Evolutionary conservation across 2,888 invertebrate genomes (phyloP).

Genomic region (Eupithecia abbreviata): DNA sequence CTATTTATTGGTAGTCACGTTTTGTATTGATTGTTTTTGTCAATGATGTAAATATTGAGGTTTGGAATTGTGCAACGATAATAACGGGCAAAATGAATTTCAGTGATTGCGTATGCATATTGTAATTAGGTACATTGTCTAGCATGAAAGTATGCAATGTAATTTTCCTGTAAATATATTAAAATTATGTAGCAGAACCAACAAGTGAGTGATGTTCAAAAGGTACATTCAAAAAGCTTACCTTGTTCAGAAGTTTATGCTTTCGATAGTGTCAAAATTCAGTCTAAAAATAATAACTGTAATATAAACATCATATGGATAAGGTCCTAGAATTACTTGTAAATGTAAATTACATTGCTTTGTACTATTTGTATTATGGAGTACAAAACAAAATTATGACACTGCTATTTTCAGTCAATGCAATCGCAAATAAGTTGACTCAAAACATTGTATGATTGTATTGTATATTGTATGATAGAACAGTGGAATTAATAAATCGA

Average conservation of each 20-base stretch:
- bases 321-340: slow-evolving; percentile 33
- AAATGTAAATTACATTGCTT: slow-evolving; percentile 36
- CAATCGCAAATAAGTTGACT: slow-evolving; percentile 24
- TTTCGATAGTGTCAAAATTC: slow-evolving; percentile 28
- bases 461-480: slow-evolving; percentile 18
- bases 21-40: slow-evolving; percentile 22
- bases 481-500: slow-evolving; percentile 33
- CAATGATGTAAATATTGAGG: slow-evolving; percentile 25
- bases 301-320: slow-evolving; percentile 21
- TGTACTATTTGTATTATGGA: slow-evolving; percentile 46
- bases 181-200: neutral
- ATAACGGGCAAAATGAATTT: slow-evolving; percentile 26
- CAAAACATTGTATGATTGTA: slow-evolving; percentile 33
- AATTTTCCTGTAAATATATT: slow-evolving; percentile 28
- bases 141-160: slow-evolving; percentile 19
- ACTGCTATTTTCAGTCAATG: slow-evolving; percentile 27
- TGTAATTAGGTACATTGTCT: slow-evolving; percentile 28
- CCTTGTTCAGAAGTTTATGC: slow-evolving; percentile 9
- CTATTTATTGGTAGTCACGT: slow-evolving; percentile 9
- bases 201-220: neutral
- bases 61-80: slow-evolving; percentile 35
- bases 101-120: slow-evolving; percentile 25
- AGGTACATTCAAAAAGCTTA: neutral
- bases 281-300: slow-evolving; percentile 31
- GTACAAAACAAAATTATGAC: slow-evolving; percentile 51